Evolutionary conservation across 2,797 vertebrate genomes (phyloP).

Genomic region (Nothura maculosa): DNA sequence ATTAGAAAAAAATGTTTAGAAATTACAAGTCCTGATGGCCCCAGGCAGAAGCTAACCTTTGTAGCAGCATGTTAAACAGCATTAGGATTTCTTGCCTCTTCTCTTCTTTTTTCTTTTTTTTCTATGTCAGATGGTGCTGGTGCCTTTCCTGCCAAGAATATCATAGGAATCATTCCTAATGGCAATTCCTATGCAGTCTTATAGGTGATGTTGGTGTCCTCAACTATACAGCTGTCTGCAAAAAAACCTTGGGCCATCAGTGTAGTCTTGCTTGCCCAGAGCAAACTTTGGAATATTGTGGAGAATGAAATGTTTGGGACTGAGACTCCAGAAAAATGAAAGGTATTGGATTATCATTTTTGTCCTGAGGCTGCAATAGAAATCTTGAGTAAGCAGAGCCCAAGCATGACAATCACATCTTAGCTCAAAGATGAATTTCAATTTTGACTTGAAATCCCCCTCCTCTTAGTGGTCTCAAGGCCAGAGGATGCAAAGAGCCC

Average conservation of each 20-base stretch:
- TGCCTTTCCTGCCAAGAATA: neutral
- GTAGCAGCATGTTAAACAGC: neutral
- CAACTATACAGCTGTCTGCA: neutral
- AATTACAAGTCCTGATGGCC: neutral
- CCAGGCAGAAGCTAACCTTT: neutral
- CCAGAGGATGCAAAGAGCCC: neutral
- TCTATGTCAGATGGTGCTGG: neutral
- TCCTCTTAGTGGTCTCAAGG: neutral
- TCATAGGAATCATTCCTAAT: neutral
- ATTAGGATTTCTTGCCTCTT: neutral
- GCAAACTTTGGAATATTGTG: neutral
- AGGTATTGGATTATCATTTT: constrained; percentile 5
- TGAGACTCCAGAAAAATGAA: neutral
- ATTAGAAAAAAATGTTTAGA: neutral
- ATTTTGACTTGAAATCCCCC: neutral
- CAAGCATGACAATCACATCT: neutral
- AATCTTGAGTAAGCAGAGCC: constrained; percentile 7
- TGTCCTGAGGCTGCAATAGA: neutral
- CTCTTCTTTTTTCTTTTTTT: neutral
- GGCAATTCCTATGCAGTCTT: neutral
- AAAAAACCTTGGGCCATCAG: neutral
- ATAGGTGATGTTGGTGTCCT: neutral
- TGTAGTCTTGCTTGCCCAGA: neutral
- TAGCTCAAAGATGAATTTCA: neutral
- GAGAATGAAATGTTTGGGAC: neutral